Base-by-base conservation (phyloP, 2,888 invertebrate genomes). In the Chaetogeoica ovagalla region DNA sequence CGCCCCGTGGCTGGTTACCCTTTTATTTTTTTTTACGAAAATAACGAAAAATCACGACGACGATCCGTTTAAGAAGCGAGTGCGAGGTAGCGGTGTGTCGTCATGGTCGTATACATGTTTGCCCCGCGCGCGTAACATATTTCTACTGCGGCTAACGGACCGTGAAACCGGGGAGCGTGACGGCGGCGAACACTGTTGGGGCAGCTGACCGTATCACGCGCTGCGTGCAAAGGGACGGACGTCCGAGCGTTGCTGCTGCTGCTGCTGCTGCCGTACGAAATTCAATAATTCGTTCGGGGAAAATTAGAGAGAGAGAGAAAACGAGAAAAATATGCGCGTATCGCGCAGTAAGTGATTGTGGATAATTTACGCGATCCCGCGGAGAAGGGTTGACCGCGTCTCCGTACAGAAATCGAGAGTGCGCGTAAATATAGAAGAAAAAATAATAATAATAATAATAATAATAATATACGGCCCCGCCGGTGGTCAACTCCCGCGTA, bases 121-220 rank as follows among this genome's bases (percentile, higher is more conserved):
- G 30, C 30, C 30, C 30, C 30, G 30, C 30, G n/a, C n/a, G n/a
- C n/a, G n/a, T n/a, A n/a, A n/a, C n/a, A n/a, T n/a, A n/a, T n/a
- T n/a, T 43, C 6, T 43, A 43, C 21, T 21, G 5, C 71, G 19
- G 39, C 30, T 75, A 75, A 75, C 75, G 75, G 75, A 66, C 59
- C 75, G 75, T 75, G 75, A 66, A 75, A 66, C 66, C 66, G 66
- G 75, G 75, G 66, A 30, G 30, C 30, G 30, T 30, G 30, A 30
- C 30, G 30, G 30, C 30, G 30, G 30, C 30, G 30, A 30, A 2
- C 30, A 30, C 30, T 4, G 30, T n/a, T 4, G 30, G 2, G 1
- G 30, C 30, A 30, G 30, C 30, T 30, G 4, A 30, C 30, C 30
- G 30, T 30, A 30, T n/a, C 30, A 4, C 30, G 30, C 1, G 30